Evolutionary conservation across 2,888 invertebrate genomes (phyloP), one percentile per base, ranked within the genome.

Genomic region (Leptura quadrifasciata): DNA sequence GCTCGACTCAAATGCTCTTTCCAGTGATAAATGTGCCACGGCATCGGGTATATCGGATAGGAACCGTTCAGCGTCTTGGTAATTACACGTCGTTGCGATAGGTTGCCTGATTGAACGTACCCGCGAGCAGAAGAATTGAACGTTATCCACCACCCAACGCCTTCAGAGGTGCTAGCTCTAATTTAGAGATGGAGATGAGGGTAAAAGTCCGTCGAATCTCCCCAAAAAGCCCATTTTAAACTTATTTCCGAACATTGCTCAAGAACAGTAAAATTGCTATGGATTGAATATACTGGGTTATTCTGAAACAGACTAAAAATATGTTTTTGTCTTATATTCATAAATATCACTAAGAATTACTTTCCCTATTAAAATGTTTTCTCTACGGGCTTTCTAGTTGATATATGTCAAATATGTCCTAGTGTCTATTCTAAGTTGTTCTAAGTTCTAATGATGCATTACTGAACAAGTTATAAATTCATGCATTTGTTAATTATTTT

Each of bases 1-100:
- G 76, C 80, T 77, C 82, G 79, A 76, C 80, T 78, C 78, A 76
- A 81, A 82, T 79, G 79, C 79, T 79, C 80, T 77, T 64, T 72
- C 65, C 65, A 75, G 79, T 85, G 85, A 84, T 84, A 83, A 83
- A 84, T 84, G 84, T 81, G 79, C 79, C 77, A 78, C 82, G 83
- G 83, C 83, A 82, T 85, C 84, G 83, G 78, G 74, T 79, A 80
- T 81, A 83, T 82, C 82, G 80, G 80, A 80, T 79, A 80, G 83
- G 80, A 80, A 83, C 82, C 81, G 79, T 82, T 83, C 83, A 80
- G 79, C 81, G 82, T 84, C 85, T 82, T 76, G 81, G 85, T 85
- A 85, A 85, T 85, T 85, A 84, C 84, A 85, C 83, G 83, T 80
- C 85, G 80, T 82, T 82, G 82, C 83, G 84, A 85, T 84, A 82